A percentile compares a stretch with the other conserved stretches of the same genome.
Evolutionary conservation across 2,113 vertebrate species (phyloP).

Genomic region (Pseudopodoces humilis): DNA sequence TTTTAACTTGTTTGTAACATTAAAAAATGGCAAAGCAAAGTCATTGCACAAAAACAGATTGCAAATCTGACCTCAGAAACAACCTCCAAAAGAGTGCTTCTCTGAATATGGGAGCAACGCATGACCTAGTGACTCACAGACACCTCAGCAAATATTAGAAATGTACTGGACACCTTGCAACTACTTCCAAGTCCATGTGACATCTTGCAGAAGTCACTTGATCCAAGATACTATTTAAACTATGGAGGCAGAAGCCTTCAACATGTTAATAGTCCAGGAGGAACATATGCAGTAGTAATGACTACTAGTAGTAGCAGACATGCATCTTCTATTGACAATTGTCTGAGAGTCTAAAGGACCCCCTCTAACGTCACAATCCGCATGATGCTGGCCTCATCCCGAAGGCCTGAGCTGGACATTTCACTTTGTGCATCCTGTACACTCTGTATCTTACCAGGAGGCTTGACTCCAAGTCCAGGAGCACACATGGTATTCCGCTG

Average conservation of each 20-base stretch:
- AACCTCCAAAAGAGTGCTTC: background rate
- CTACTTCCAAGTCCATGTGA: background rate
- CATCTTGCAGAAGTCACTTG: background rate
- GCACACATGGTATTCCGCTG: conserved; percentile 79
- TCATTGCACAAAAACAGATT: background rate
- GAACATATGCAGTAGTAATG: background rate
- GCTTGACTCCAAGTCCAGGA: conserved; percentile 77
- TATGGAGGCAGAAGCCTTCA: background rate
- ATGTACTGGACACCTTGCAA: background rate
- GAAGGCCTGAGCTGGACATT: background rate
- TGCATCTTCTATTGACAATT: background rate
- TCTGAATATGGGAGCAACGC: background rate
- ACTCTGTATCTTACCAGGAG: conserved; percentile 63
- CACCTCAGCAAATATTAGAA: background rate
- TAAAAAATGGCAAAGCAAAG: background rate
- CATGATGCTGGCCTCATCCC: fast-evolving
- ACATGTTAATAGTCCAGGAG: background rate
- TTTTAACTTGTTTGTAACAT: background rate
- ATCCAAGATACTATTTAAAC: background rate
- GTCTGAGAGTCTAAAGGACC: background rate
- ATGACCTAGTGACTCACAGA: background rate
- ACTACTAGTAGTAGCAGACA: background rate
- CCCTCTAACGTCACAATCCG: background rate
- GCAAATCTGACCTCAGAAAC: background rate
- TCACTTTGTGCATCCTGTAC: background rate